These are phyloP conservation scores for Sminthurinus aureus DNA, from an alignment of 2,888 invertebrate genomes.

Conservation along the genomic window DNA sequence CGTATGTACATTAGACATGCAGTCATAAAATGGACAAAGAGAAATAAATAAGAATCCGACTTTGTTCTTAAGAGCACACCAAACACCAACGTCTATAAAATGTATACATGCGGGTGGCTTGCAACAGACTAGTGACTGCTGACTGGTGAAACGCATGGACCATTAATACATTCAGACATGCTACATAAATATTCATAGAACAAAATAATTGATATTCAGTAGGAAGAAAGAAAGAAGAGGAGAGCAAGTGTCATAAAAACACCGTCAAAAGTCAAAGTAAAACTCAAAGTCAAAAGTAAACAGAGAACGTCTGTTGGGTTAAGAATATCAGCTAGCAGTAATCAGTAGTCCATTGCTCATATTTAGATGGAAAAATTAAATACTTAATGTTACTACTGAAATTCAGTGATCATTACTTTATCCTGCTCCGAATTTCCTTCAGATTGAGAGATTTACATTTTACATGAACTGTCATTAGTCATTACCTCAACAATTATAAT, in stretches of 20 bases:
- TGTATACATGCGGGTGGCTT: neutral
- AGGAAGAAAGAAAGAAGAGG: neutral
- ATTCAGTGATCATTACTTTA: too few relatives aligned
- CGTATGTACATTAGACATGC: neutral
- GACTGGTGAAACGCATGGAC: conserved; percentile 5
- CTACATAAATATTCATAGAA: conserved; percentile 32
- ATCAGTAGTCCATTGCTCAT: too few relatives aligned
- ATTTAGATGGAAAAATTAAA: too few relatives aligned
- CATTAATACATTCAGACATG: conserved; percentile 28
- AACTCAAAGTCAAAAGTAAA: too few relatives aligned
- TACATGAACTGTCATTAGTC: too few relatives aligned
- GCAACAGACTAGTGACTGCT: neutral
- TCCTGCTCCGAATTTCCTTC: too few relatives aligned
- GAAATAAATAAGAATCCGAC: neutral
- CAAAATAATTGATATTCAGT: neutral
- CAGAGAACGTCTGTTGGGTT: too few relatives aligned
- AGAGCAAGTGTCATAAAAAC: conserved; percentile 25
- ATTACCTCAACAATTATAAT: too few relatives aligned
- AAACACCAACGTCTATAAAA: too few relatives aligned
- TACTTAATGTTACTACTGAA: too few relatives aligned
- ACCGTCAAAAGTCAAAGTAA: neutral
- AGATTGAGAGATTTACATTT: too few relatives aligned
- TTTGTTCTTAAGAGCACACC: neutral
- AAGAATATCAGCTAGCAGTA: too few relatives aligned
- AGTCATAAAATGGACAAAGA: neutral